These are phyloP conservation scores for Dysmachus trigonus DNA, from an alignment of 2,888 invertebrate genomes.

Conservation along the genomic window DNA sequence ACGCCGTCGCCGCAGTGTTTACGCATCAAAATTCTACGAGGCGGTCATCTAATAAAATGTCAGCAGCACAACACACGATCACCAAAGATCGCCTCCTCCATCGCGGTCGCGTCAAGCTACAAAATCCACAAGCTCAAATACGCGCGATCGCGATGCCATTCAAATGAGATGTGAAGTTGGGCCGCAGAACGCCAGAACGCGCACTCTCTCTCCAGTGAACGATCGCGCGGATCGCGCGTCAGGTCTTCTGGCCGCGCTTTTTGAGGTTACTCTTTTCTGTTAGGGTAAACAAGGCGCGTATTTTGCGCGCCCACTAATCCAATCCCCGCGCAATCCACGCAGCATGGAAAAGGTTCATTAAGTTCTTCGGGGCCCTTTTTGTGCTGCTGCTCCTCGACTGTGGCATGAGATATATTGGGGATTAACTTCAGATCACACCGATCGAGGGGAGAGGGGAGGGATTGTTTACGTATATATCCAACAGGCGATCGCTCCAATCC, in stretches of 20 bases:
- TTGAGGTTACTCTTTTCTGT: slow-evolving; percentile 23
- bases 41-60: slow-evolving; percentile 36
- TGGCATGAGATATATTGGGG: neutral
- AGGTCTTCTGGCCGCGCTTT: neutral
- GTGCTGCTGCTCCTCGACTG: neutral
- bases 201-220: neutral
- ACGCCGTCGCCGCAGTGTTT: neutral
- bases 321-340: neutral
- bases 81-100: slow-evolving; percentile 2
- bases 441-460: neutral
- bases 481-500: neutral
- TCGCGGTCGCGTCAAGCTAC: neutral
- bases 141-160: slow-evolving; percentile 5
- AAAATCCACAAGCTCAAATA: neutral
- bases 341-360: neutral
- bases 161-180: slow-evolving; percentile 20
- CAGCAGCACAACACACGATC: slow-evolving; percentile 23
- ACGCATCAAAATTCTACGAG: neutral
- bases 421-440: neutral
- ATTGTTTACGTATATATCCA: slow-evolving; percentile 16
- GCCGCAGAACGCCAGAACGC: neutral
- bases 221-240: no score
- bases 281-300: neutral
- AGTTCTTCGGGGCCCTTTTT: neutral
- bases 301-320: slow-evolving; percentile 13